phyloP scores from a whole-genome alignment of 2,888 invertebrate genomes.

The Sabatieria punctata region DNA sequence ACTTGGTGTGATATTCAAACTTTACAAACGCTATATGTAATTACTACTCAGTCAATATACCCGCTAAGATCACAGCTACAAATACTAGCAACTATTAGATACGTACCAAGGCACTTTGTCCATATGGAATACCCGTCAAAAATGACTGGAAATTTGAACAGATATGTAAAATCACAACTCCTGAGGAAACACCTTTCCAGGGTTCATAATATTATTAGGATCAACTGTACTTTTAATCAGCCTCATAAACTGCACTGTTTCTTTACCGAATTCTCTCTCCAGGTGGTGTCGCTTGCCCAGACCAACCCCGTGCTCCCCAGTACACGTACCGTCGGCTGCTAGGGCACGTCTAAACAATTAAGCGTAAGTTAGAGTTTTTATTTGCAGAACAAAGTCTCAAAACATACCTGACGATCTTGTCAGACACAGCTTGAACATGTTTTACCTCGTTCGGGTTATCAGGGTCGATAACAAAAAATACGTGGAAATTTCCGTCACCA shows the following conservation, averaged over 20 bases:
- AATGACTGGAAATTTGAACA: no score
- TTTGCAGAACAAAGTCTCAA: no score
- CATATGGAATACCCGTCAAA: no score
- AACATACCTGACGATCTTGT: conserved; percentile 27
- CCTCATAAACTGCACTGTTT: conserved; percentile 34
- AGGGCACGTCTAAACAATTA: conserved; percentile 32
- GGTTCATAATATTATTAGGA: conserved; percentile 40
- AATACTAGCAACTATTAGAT: no score
- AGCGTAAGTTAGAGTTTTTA: no score
- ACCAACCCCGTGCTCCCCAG: conserved; percentile 42
- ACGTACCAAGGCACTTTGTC: no score
- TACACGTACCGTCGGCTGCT: conserved; percentile 39
- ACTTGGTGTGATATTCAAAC: no score
- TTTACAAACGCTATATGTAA: no score
- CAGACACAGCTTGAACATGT: conserved; percentile 23
- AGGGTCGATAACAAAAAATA: conserved; percentile 34
- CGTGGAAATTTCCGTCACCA: conserved; percentile 43
- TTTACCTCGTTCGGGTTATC: conserved; percentile 30
- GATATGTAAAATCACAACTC: no score
- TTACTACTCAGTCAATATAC: no score
- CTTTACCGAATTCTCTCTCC: conserved; percentile 34
- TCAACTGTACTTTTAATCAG: conserved; percentile 37
- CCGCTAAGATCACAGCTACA: no score
- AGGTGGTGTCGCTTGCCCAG: conserved; percentile 38
- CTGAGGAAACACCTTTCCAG: conserved; percentile 49